Conservation (phyloP, 2,113 vertebrate genomes). For the Bubo blakistoni region DNA sequence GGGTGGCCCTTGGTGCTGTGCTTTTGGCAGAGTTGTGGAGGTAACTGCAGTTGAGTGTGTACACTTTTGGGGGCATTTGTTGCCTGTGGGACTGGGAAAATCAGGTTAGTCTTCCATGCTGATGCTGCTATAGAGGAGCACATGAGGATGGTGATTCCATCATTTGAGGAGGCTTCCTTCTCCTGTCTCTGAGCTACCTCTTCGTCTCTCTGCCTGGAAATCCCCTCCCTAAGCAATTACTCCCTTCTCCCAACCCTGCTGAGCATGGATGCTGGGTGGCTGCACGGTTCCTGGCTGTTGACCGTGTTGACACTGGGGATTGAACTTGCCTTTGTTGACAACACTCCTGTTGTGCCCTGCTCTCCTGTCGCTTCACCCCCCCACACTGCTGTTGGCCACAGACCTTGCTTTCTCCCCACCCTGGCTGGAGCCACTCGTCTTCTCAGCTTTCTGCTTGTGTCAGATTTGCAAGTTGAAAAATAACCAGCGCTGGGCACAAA, state of each 20-base stretch:
- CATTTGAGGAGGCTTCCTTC: not conserved
- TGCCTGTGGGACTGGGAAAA: not conserved
- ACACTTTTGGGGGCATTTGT: fast-evolving
- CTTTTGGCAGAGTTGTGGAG: not conserved
- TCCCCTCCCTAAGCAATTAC: fast-evolving
- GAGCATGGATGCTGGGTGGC: not conserved
- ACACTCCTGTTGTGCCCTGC: fast-evolving
- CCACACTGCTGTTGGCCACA: not conserved
- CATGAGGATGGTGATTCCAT: not conserved
- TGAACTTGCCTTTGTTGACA: fast-evolving
- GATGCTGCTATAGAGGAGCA: not conserved
- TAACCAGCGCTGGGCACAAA: not conserved
- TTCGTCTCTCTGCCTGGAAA: not conserved
- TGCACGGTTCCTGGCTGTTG: not conserved
- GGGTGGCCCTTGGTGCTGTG: not conserved
- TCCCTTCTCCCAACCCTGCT: not conserved
- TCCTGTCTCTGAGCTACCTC: not conserved
- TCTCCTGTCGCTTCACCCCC: not conserved
- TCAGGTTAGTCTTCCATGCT: not conserved
- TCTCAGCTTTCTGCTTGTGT: not conserved
- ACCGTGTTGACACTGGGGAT: fast-evolving
- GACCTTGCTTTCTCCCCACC: not conserved
- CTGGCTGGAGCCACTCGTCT: fast-evolving
- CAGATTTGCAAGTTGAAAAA: not conserved
- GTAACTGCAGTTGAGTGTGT: no score